A percentile compares a stretch with the other conserved stretches of the same genome.
These are phyloP conservation scores for Nothobranchius furzeri DNA, from an alignment of 2,113 vertebrate genomes.

Conservation along the genomic window DNA sequence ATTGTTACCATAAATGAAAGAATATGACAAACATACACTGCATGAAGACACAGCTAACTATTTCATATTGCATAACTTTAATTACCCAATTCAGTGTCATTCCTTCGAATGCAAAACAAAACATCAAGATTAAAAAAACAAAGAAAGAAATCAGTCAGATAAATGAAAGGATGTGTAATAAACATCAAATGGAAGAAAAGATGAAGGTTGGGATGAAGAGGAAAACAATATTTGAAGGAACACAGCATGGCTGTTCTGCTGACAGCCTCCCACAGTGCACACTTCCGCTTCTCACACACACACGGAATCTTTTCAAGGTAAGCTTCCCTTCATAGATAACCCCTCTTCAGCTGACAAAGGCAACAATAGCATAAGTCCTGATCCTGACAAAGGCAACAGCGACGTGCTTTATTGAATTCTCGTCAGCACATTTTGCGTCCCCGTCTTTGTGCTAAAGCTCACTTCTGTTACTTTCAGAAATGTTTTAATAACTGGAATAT, in stretches of 20 bases:
- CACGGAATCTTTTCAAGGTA: constrained; percentile 29
- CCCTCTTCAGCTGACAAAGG: constrained; percentile 41
- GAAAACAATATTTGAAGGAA: not conserved
- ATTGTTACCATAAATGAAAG: constrained; percentile 14
- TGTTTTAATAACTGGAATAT: constrained; percentile 13
- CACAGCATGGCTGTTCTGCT: constrained; percentile 33
- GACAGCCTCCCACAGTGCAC: not conserved
- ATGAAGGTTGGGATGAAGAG: not conserved
- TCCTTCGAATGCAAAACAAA: constrained; percentile 28
- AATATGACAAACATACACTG: constrained; percentile 29
- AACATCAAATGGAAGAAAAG: constrained; percentile 19
- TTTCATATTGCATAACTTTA: constrained; percentile 57
- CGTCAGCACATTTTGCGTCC: constrained; percentile 35
- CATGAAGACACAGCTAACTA: constrained; percentile 40
- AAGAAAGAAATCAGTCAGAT: not conserved
- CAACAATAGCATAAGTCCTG: constrained; percentile 55
- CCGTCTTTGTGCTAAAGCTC: not conserved
- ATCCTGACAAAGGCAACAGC: constrained; percentile 37
- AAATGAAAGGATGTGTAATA: constrained; percentile 17
- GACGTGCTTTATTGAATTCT: constrained; percentile 37
- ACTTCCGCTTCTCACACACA: not conserved
- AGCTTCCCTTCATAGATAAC: constrained; percentile 56
- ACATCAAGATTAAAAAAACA: not conserved
- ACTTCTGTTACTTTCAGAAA: constrained; percentile 14
- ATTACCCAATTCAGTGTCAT: constrained; percentile 60